Evolutionary conservation across 2,797 vertebrate genomes (phyloP).

Genomic region (Pipistrellus pipistrellus): DNA sequence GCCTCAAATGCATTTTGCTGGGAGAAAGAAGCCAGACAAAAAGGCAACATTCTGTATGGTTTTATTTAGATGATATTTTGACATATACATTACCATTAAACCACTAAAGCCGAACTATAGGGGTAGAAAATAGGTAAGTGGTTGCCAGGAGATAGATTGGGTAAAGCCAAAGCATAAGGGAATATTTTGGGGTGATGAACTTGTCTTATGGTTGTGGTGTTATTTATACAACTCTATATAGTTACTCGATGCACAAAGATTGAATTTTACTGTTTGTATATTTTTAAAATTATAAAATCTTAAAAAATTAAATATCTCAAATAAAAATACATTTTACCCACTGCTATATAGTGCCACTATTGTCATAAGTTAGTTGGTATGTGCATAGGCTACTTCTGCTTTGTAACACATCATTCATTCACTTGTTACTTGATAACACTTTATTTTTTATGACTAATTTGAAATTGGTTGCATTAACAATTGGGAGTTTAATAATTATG

Average conservation of each 20-base stretch:
- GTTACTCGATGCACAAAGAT: neutral
- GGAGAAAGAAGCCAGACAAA: neutral
- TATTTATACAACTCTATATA: neutral
- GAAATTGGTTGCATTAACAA: neutral
- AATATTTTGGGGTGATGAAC: neutral
- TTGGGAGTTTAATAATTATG: neutral
- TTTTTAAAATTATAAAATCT: neutral
- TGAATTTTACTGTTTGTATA: neutral
- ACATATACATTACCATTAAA: neutral
- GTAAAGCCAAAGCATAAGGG: neutral
- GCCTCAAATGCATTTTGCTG: neutral
- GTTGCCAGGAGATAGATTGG: neutral
- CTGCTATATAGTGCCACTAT: neutral
- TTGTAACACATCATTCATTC: neutral
- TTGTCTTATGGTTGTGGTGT: neutral
- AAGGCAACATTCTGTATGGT: neutral
- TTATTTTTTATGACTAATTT: neutral
- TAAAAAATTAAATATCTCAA: neutral
- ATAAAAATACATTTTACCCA: neutral
- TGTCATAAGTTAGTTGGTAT: neutral
- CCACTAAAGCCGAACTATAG: neutral
- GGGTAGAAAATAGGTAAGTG: neutral
- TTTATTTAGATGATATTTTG: slow-evolving; percentile 7
- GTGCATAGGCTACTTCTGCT: neutral
- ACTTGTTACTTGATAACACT: neutral